These are phyloP conservation scores for Hydropsyche tenuis DNA, from an alignment of 1,140 invertebrate genomes.

Conservation along the genomic window DNA sequence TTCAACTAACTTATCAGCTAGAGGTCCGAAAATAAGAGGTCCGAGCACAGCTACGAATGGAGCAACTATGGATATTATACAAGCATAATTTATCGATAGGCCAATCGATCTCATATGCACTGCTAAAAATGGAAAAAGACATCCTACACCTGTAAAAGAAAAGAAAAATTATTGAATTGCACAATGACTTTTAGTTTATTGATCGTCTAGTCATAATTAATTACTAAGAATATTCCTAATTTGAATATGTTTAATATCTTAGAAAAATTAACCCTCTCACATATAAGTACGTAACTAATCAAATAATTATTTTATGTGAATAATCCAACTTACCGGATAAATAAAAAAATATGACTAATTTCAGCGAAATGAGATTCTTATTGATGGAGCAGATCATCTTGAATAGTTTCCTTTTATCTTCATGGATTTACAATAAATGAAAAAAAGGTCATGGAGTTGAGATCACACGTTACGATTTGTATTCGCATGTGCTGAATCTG, in stretches of 20 bases:
- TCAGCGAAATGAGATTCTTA: slow-evolving; percentile 61
- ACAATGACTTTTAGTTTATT: too few species aligned
- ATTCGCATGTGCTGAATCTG: neutral
- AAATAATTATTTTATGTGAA: too few species aligned
- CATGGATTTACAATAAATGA: neutral
- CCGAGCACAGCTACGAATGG: slow-evolving; percentile 75
- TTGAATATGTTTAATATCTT: neutral
- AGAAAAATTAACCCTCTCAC: too few species aligned
- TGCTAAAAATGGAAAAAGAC: slow-evolving; percentile 76
- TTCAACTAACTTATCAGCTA: slow-evolving; percentile 74
- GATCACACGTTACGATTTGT: neutral
- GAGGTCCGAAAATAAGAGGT: slow-evolving; percentile 69
- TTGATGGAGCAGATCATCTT: slow-evolving; percentile 52
- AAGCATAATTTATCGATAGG: slow-evolving; percentile 71
- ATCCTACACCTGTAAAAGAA: slow-evolving; percentile 71
- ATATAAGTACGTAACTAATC: too few species aligned
- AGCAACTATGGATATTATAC: slow-evolving; percentile 75
- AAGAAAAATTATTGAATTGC: slow-evolving; percentile 18
- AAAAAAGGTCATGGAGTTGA: too few species aligned
- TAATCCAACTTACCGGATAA: slow-evolving; percentile 55
- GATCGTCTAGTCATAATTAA: too few species aligned
- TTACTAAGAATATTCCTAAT: neutral
- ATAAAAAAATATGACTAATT: slow-evolving; percentile 62
- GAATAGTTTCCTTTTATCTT: slow-evolving; percentile 3
- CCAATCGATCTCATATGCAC: slow-evolving; percentile 76